Evolutionary conservation across 2,797 vertebrate species (phyloP).

Genomic region (Enteromius afrohamiltoni): DNA sequence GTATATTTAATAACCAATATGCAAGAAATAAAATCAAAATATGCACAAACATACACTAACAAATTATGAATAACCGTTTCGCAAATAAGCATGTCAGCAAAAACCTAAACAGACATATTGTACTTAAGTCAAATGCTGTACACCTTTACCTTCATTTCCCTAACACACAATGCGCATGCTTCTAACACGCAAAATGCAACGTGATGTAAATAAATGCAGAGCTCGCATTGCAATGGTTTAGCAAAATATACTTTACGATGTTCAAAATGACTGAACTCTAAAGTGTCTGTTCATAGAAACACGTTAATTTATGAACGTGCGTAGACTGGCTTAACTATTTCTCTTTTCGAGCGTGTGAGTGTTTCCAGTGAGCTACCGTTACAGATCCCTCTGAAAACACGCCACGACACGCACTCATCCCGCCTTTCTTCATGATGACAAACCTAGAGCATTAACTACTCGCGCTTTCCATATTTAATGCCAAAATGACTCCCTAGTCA

Average conservation of each 20-base stretch:
- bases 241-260: background rate
- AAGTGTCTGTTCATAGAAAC: background rate
- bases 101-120: background rate
- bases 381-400: conserved; percentile 30
- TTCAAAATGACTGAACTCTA: background rate
- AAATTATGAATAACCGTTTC: background rate
- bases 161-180: background rate
- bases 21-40: background rate
- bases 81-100: background rate
- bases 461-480: background rate
- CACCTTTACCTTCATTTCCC: background rate
- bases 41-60: background rate
- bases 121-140: background rate
- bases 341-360: background rate
- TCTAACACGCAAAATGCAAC: background rate
- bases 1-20: background rate
- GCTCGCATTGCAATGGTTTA: background rate
- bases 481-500: background rate
- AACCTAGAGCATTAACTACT: background rate
- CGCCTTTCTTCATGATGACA: conserved; percentile 28
- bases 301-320: no score
- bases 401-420: conserved; percentile 35
- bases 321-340: background rate
- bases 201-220: background rate
- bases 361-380: background rate